Conservation (phyloP, 1,140 invertebrate genomes). For the Vanessa atalanta region DNA sequence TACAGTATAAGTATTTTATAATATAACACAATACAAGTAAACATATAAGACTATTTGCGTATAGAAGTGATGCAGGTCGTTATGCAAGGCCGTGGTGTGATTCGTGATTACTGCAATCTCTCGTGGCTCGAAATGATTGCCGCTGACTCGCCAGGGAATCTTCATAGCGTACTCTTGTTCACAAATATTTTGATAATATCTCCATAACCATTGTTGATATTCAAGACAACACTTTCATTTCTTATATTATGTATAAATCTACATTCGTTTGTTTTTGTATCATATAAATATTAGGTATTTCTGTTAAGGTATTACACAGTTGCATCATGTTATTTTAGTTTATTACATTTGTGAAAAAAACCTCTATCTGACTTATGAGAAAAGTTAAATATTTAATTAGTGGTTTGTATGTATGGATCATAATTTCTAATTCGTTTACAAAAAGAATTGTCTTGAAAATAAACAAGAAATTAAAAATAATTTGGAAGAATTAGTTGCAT, state of each 20-base stretch:
- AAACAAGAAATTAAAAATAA: too few species aligned
- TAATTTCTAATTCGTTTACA: too few species aligned
- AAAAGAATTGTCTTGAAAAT: too few species aligned
- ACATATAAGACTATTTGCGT: conserved; percentile 9
- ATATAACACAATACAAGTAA: background rate
- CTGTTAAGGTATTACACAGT: too few species aligned
- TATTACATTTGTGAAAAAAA: too few species aligned
- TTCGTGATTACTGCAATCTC: conserved; percentile 51
- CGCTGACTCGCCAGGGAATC: conserved; percentile 36
- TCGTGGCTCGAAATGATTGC: conserved; percentile 58
- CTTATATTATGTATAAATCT: background rate
- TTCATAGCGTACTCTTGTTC: conserved; percentile 29
- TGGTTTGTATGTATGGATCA: too few species aligned
- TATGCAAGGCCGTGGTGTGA: conserved; percentile 23
- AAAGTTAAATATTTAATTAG: too few species aligned
- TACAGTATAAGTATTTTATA: too few species aligned
- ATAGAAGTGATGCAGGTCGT: conserved; percentile 14
- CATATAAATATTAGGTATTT: background rate
- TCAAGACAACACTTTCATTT: background rate
- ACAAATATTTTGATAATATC: conserved; percentile 48
- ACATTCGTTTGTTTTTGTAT: background rate
- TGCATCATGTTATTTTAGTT: too few species aligned
- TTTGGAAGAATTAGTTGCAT: too few species aligned
- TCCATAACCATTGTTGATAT: conserved; percentile 14
- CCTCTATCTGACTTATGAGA: too few species aligned